Percentiles rank a stretch among this genome's conserved stretches.
Evolutionary conservation across 2,113 vertebrate species (phyloP).

Genomic region (Chaetops frenatus): DNA sequence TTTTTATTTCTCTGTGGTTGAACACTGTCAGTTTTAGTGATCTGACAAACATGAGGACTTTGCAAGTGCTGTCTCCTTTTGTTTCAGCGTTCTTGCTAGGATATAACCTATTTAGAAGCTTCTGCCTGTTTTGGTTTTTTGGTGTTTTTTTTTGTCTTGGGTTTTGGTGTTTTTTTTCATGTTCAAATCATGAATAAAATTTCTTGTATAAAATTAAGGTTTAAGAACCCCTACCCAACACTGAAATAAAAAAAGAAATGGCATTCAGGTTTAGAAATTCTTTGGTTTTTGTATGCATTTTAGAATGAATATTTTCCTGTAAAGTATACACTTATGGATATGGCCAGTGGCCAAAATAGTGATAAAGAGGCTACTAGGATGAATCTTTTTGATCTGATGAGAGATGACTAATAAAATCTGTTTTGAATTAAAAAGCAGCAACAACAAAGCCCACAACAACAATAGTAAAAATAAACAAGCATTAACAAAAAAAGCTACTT

Average conservation of each 20-base stretch:
- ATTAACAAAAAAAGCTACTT: not conserved
- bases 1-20: not conserved
- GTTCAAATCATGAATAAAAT: not conserved
- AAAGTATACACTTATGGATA: not conserved
- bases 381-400: fast-evolving
- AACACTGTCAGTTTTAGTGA: not conserved
- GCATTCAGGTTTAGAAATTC: not conserved
- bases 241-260: not conserved
- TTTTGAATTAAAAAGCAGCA: not conserved
- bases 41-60: not conserved
- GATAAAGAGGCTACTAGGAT: not conserved
- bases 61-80: not conserved
- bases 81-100: not conserved
- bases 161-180: not conserved
- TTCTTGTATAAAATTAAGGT: not conserved
- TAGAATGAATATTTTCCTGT: not conserved
- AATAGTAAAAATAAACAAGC: not conserved
- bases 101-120: not conserved
- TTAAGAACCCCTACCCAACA: not conserved
- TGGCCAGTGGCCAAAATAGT: not conserved
- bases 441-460: not conserved
- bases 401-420: not conserved
- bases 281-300: not conserved
- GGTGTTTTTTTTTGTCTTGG: not conserved
- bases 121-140: not conserved